Evolutionary conservation across 2,888 invertebrate genomes (phyloP).

Genomic region (Drosophila anomelani): DNA sequence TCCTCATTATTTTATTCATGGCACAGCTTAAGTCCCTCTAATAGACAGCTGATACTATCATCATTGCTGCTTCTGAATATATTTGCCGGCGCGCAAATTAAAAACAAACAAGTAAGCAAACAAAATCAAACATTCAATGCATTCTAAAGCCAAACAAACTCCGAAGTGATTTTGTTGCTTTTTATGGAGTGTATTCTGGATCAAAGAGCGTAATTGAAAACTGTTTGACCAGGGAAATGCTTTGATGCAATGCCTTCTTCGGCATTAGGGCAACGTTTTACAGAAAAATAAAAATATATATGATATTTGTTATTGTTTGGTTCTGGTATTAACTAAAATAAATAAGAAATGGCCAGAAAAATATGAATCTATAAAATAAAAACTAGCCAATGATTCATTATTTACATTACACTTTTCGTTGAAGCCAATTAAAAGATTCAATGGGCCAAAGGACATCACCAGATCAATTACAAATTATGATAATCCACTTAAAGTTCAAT

Average conservation of each 20-base stretch:
- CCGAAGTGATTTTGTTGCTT: slow-evolving; percentile 35
- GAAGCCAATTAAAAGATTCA: not conserved
- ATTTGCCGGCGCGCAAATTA: slow-evolving; percentile 65
- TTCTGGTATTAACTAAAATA: not conserved
- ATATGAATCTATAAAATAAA: no score
- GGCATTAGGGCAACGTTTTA: not conserved
- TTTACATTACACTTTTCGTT: no score
- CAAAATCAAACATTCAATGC: slow-evolving; percentile 52
- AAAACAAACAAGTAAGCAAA: slow-evolving; percentile 66
- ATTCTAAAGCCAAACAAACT: slow-evolving; percentile 42
- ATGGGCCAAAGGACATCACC: slow-evolving; percentile 16
- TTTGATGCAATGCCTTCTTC: slow-evolving; percentile 28
- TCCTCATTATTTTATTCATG: slow-evolving; percentile 50
- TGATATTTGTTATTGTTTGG: not conserved
- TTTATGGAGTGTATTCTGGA: slow-evolving; percentile 24
- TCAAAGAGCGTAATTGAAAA: slow-evolving; percentile 58
- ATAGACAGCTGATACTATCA: slow-evolving; percentile 16
- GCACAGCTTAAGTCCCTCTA: slow-evolving; percentile 24
- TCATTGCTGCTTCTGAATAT: slow-evolving; percentile 27
- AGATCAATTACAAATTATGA: slow-evolving; percentile 61
- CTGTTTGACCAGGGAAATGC: slow-evolving; percentile 49
- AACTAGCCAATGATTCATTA: not conserved
- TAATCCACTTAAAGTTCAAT: slow-evolving; percentile 69
- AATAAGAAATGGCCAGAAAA: not conserved
- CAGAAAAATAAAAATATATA: not conserved